Conservation (phyloP, 2,888 invertebrate species). For the Pammene aurita region DNA sequence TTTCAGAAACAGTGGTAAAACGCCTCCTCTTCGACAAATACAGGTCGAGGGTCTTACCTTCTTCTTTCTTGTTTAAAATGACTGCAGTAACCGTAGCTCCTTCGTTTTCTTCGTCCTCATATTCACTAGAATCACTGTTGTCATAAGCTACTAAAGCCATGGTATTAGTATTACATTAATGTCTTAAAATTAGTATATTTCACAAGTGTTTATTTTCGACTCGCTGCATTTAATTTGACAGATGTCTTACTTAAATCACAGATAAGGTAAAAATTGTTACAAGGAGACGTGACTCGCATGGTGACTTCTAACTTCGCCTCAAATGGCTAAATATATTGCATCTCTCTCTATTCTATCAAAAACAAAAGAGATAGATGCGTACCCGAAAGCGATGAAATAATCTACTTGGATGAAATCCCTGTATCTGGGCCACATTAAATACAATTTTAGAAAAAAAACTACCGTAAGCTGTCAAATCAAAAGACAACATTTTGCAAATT, state of each 20-base stretch:
- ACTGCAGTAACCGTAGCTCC: slow-evolving; percentile 48
- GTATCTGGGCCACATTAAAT: background rate
- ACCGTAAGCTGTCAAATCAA: background rate
- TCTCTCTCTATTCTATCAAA: too few species aligned
- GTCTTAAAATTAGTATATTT: background rate
- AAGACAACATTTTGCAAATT: slow-evolving; percentile 31
- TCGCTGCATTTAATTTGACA: slow-evolving; percentile 7
- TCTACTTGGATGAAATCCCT: background rate
- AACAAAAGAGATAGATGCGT: too few species aligned
- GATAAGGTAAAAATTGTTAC: background rate
- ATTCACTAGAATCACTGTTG: slow-evolving; percentile 78
- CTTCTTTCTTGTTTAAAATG: slow-evolving; percentile 52
- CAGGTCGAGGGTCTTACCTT: slow-evolving; percentile 48
- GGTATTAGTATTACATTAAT: slow-evolving; percentile 9
- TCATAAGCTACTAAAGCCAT: slow-evolving; percentile 87
- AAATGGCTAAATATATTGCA: too few species aligned
- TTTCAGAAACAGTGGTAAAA: background rate
- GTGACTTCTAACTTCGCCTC: too few species aligned
- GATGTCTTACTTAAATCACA: slow-evolving; percentile 12
- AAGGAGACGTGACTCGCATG: background rate
- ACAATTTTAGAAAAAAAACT: slow-evolving; percentile 8
- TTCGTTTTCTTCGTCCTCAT: slow-evolving; percentile 62
- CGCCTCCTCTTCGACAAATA: background rate
- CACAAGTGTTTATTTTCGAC: background rate
- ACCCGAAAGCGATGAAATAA: too few species aligned